Percentiles rank a stretch among this genome's conserved stretches.
phyloP scores from a whole-genome alignment of 1,140 invertebrate genomes.

The Pristionchus pacificus region DNA sequence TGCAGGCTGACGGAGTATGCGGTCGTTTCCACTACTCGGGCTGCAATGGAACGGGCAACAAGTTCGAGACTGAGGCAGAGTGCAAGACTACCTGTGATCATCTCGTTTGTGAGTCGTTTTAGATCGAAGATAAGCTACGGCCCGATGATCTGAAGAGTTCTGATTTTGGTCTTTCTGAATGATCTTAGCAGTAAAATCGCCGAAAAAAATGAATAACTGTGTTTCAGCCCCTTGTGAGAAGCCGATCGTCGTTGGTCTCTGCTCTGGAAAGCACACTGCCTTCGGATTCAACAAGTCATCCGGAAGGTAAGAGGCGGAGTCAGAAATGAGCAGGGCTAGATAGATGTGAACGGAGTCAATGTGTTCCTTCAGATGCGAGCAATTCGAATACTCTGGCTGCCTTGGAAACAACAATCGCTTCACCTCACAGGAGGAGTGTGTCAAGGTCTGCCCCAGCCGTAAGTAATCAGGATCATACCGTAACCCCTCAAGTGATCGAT shows the following conservation, averaged over 20 bases:
- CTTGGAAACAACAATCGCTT: constrained; percentile 77
- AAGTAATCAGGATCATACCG: constrained; percentile 24
- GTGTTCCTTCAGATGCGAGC: constrained; percentile 64
- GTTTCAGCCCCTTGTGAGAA: constrained; percentile 70
- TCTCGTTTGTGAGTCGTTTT: constrained; percentile 44
- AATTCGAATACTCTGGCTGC: constrained; percentile 68
- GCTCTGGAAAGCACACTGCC: constrained; percentile 66
- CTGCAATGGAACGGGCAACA: constrained; percentile 63
- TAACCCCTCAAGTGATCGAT: too few relatives aligned
- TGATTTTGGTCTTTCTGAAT: too few relatives aligned
- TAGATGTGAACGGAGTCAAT: too few relatives aligned
- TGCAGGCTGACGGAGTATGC: constrained; percentile 69
- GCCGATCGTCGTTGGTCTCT: constrained; percentile 75
- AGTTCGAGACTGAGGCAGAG: constrained; percentile 69
- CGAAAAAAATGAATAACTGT: neutral
- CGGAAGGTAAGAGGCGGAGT: constrained; percentile 70
- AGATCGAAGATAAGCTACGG: too few relatives aligned
- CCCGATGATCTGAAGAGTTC: too few relatives aligned
- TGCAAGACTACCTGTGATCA: constrained; percentile 73
- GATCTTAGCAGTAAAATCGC: too few relatives aligned
- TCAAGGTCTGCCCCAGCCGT: constrained; percentile 22
- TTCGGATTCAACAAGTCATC: constrained; percentile 72
- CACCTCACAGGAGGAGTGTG: constrained; percentile 43
- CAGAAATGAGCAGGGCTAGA: too few relatives aligned
- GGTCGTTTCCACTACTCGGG: constrained; percentile 90